These are phyloP conservation scores for Psococerastis gibbosa DNA, from an alignment of 2,888 invertebrate genomes.

Conservation along the genomic window DNA sequence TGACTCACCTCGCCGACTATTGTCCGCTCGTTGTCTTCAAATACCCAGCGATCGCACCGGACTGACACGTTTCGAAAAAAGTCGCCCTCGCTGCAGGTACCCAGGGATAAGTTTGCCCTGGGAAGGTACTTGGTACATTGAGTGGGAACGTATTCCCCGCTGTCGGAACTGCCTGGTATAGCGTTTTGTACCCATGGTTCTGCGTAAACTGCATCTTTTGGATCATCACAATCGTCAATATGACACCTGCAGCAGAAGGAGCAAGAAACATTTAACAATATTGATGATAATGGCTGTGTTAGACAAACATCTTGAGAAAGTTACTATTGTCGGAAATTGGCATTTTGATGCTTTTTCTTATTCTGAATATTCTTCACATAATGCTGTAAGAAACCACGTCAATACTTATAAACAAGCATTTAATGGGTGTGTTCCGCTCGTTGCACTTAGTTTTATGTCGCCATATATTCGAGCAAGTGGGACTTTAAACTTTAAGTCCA, in stretches of 20 bases:
- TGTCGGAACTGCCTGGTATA: slow-evolving; percentile 25
- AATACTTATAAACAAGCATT: too few relatives aligned
- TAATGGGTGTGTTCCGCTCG: too few relatives aligned
- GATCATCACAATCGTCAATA: slow-evolving; percentile 34
- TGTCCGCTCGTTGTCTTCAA: slow-evolving; percentile 30
- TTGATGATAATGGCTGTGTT: too few relatives aligned
- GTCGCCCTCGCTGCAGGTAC: slow-evolving; percentile 23
- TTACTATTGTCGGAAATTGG: too few relatives aligned
- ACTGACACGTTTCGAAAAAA: slow-evolving; percentile 24
- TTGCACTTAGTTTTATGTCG: too few relatives aligned
- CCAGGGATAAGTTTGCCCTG: slow-evolving; percentile 18
- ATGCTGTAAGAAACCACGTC: too few relatives aligned
- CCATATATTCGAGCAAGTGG: too few relatives aligned
- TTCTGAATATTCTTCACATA: too few relatives aligned
- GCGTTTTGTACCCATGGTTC: slow-evolving; percentile 30
- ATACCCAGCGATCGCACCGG: slow-evolving; percentile 33
- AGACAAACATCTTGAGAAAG: too few relatives aligned
- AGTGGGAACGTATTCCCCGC: slow-evolving; percentile 21
- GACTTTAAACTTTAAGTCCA: too few relatives aligned
- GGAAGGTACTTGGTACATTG: slow-evolving; percentile 23
- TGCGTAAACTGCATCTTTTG: slow-evolving; percentile 22
- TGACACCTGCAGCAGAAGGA: slow-evolving; percentile 27
- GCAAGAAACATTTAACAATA: too few relatives aligned
- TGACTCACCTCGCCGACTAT: slow-evolving; percentile 37
- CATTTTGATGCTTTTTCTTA: too few relatives aligned